Conservation (phyloP, 2,888 invertebrate species). For the Chrysolina oricalcia region DNA sequence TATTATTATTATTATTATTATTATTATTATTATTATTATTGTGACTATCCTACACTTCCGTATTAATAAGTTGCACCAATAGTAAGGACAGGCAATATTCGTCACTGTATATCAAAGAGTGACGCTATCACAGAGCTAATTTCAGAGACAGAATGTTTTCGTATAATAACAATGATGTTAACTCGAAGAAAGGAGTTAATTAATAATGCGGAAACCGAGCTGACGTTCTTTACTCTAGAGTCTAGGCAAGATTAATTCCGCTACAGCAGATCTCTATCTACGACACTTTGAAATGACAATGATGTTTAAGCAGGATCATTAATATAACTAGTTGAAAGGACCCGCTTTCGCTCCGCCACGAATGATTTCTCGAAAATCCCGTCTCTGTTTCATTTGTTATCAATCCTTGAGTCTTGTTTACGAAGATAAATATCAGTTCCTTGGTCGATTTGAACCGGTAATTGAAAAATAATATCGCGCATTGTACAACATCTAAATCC, state of each 20-base stretch:
- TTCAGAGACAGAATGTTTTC: conserved; percentile 53
- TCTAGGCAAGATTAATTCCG: conserved; percentile 59
- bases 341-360: conserved; percentile 41
- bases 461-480: neutral
- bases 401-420: neutral
- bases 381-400: conserved; percentile 15
- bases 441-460: neutral
- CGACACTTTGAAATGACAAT: conserved; percentile 63
- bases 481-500: too few species aligned
- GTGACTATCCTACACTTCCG: too few species aligned
- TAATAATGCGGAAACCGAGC: conserved; percentile 59
- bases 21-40: too few species aligned
- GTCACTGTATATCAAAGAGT: neutral
- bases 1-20: too few species aligned
- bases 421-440: neutral
- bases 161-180: conserved; percentile 58
- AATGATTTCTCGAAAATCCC: conserved; percentile 33
- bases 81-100: neutral
- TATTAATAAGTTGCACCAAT: too few species aligned
- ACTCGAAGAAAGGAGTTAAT: conserved; percentile 59
- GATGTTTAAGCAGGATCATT: conserved; percentile 63
- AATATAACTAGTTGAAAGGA: conserved; percentile 55
- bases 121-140: conserved; percentile 21
- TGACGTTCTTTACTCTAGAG: conserved; percentile 56
- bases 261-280: conserved; percentile 63